Evolutionary conservation across 2,888 invertebrate species (phyloP), one percentile per base, ranked within the genome.

Genomic region (Phragmatobia fuliginosa): DNA sequence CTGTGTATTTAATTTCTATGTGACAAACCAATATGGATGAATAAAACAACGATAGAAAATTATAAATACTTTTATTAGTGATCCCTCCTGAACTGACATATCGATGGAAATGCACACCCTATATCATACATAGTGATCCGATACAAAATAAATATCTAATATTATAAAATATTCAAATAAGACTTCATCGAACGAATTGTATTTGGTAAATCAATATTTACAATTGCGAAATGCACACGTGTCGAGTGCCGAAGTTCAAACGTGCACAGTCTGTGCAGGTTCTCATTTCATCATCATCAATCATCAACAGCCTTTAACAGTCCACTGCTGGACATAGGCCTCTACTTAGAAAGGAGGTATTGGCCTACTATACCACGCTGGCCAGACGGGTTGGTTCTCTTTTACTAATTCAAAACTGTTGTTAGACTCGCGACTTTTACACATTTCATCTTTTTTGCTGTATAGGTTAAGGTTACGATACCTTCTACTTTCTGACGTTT

Each of bases 41-140:
- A 91, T 92, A 91, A 92, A 92, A 92, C 87, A 74, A 85, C 67
- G 32, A 71, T 67, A 70, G 81, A 91, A 91, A 92, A 89, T 91
- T 91, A 91, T 92, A 91, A 91, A 92, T 92, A 92, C 86, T 90
- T 90, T 90, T 92, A 89, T 91, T 87, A 88, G 81, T 85, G 83
- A 87, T 83, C 90, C 90, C 91, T 90, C 87, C 87, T 84, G 82
- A 85, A 86, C 81, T 74, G 82, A 76, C 76, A 70, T 32, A 33
- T 67, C 63, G 71, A 63, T 64, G 63, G 71, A 70, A 65, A 62
- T 67, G 60, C 75, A 79, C 74, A 77, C 65, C n/a, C 73, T 67
- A 71, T 63, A 78, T 79, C 74, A 73, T 66, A 63, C 70, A 76
- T 61, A 70, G 52, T 66, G 49, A 31, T 56, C 32, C 31, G 41